Percentiles rank a stretch among this genome's conserved stretches.
Conservation (phyloP, 1,140 invertebrate species). For the Calycopis cecrops region DNA sequence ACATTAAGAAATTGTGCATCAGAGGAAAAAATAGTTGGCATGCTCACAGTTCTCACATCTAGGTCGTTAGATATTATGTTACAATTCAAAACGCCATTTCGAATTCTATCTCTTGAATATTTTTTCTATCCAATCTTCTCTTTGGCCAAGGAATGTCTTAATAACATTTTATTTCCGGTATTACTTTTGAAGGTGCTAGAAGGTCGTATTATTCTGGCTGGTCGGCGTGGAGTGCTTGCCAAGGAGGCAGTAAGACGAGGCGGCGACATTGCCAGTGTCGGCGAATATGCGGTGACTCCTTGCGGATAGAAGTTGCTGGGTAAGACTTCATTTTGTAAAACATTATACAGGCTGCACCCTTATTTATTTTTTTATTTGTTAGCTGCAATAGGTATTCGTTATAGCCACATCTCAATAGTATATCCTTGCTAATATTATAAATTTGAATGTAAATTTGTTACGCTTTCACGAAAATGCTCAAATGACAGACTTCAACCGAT, state of each 20-base stretch:
- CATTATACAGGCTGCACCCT: neutral
- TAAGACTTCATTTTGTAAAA: conserved; percentile 20
- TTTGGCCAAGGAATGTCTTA: conserved; percentile 12
- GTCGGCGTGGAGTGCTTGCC: conserved; percentile 48
- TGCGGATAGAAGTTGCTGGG: conserved; percentile 55
- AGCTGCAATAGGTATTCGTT: no score
- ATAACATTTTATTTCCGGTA: conserved; percentile 19
- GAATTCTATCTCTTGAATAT: neutral
- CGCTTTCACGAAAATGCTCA: no score
- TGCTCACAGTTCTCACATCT: no score
- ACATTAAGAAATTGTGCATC: no score
- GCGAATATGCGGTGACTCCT: conserved; percentile 44
- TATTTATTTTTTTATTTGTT: neutral
- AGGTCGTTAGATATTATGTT: no score
- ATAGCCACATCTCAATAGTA: no score
- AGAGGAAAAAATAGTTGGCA: no score
- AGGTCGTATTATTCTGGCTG: conserved; percentile 44
- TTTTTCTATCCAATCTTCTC: neutral
- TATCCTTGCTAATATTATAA: no score
- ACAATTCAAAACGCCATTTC: no score
- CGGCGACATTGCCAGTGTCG: conserved; percentile 49
- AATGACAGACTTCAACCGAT: no score
- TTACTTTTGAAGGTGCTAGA: conserved; percentile 37
- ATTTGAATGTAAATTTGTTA: no score
- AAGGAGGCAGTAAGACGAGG: conserved; percentile 41